These are phyloP conservation scores for Macaria liturata DNA, from an alignment of 2,888 invertebrate genomes.

Conservation along the genomic window DNA sequence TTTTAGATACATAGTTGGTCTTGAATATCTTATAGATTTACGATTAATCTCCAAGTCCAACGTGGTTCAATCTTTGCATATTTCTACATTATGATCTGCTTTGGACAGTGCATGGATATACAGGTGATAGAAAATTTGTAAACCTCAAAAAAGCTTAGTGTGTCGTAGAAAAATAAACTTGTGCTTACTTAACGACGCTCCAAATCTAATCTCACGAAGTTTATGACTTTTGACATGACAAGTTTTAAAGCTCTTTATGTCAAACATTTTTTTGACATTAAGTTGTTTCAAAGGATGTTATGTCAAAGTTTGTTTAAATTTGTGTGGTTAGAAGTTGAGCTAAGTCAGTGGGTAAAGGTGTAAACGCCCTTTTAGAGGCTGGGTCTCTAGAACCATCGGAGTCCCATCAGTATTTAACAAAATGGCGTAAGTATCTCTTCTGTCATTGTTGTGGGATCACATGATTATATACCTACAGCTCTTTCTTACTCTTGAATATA, in stretches of 20 bases:
- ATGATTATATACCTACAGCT: constrained; percentile 50
- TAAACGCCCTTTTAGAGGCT: constrained; percentile 42
- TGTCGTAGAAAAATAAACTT: constrained; percentile 72
- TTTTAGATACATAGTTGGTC: not conserved
- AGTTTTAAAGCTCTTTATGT: not conserved
- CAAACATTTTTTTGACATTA: too few species aligned
- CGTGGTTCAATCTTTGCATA: constrained; percentile 27
- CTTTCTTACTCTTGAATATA: constrained; percentile 62
- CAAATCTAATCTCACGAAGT: constrained; percentile 20
- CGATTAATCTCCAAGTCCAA: constrained; percentile 24
- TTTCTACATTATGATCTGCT: constrained; percentile 54
- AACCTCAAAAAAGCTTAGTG: constrained; percentile 62
- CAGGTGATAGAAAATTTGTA: constrained; percentile 61
- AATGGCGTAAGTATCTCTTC: constrained; percentile 68
- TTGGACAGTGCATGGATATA: constrained; percentile 68
- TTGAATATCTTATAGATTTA: constrained; percentile 28
- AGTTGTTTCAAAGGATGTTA: not conserved
- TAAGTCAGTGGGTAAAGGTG: constrained; percentile 63
- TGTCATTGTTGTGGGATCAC: constrained; percentile 75
- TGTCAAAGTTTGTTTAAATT: constrained; percentile 1
- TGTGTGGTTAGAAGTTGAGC: constrained; percentile 23
- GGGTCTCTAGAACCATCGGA: constrained; percentile 56
- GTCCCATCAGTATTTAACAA: constrained; percentile 54
- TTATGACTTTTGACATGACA: constrained; percentile 3
- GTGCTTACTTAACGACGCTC: constrained; percentile 55